Evolutionary conservation across 2,113 vertebrate genomes (phyloP).

Genomic region (Menura novaehollandiae): DNA sequence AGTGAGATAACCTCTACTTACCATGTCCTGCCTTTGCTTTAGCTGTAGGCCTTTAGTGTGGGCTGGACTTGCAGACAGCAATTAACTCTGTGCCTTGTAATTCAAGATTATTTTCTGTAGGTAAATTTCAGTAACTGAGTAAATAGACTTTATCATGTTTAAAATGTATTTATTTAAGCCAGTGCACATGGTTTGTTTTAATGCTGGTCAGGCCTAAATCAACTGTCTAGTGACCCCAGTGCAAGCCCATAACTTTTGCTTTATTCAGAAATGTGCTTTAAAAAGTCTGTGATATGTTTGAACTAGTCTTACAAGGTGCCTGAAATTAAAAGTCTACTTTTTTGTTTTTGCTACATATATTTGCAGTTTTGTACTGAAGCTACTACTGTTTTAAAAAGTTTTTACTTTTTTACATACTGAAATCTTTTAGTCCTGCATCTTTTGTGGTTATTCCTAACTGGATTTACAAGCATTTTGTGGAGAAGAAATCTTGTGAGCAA

Average conservation of each 20-base stretch:
- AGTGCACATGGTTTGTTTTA: constrained; percentile 1
- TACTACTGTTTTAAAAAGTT: constrained; percentile 44
- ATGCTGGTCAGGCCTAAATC: not conserved
- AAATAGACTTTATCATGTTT: constrained; percentile 42
- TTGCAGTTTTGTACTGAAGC: constrained; percentile 48
- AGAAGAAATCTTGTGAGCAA: not conserved
- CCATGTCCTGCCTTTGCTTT: not conserved
- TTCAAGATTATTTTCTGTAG: constrained; percentile 15
- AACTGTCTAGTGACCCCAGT: not conserved
- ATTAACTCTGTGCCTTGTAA: constrained; percentile 57
- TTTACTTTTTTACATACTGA: constrained; percentile 32
- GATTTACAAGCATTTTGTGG: not conserved
- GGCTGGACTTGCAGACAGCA: constrained; percentile 1
- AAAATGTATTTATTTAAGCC: constrained; percentile 56
- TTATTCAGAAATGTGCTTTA: constrained; percentile 26
- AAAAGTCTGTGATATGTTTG: not conserved
- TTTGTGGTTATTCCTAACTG: constrained; percentile 18
- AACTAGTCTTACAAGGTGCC: constrained; percentile 29
- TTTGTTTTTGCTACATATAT: not conserved
- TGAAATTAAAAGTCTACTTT: not conserved
- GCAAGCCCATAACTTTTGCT: constrained; percentile 22
- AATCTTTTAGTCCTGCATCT: not conserved
- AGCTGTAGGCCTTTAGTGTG: not conserved
- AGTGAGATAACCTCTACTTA: not conserved
- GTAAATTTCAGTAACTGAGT: constrained; percentile 32